Conservation (phyloP, 2,888 invertebrate species). For the Holacanthella duospinosa region DNA sequence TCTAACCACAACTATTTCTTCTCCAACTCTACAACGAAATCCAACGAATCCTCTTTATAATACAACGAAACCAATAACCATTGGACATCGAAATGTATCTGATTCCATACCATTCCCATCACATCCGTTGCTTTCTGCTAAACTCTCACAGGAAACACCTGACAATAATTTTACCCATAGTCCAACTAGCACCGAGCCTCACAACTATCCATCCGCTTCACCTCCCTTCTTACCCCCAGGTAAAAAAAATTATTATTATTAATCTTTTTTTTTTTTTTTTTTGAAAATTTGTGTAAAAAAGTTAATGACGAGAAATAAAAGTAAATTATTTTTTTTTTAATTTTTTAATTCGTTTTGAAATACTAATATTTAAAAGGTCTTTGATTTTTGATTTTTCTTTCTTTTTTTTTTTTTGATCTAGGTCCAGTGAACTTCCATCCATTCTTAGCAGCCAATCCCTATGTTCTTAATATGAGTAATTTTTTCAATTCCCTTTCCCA, state of each 20-base stretch:
- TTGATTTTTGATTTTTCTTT: no score
- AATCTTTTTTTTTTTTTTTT: background rate
- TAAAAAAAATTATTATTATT: constrained; percentile 14
- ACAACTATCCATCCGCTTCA: constrained; percentile 35
- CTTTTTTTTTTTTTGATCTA: constrained; percentile 14
- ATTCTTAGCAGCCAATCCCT: constrained; percentile 46
- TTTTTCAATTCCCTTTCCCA: constrained; percentile 35
- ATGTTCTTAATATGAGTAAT: constrained; percentile 30
- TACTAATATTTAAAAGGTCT: no score
- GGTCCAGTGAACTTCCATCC: constrained; percentile 45
- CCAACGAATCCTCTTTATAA: background rate
- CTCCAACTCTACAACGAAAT: constrained; percentile 18
- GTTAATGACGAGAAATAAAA: no score
- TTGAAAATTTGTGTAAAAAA: constrained; percentile 9
- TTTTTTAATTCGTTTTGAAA: no score
- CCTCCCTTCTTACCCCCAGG: constrained; percentile 37
- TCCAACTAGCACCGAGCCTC: constrained; percentile 26
- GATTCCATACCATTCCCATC: constrained; percentile 35
- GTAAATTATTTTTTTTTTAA: no score
- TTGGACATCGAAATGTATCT: constrained; percentile 19
- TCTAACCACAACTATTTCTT: constrained; percentile 22
- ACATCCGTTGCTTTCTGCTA: constrained; percentile 32
- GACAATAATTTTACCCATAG: constrained; percentile 36
- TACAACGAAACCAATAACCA: constrained; percentile 22
- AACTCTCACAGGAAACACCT: constrained; percentile 29